Percentiles rank a stretch among this genome's conserved stretches.
These are phyloP conservation scores for Resseliella maxima DNA, from an alignment of 2,888 invertebrate genomes.

Conservation along the genomic window DNA sequence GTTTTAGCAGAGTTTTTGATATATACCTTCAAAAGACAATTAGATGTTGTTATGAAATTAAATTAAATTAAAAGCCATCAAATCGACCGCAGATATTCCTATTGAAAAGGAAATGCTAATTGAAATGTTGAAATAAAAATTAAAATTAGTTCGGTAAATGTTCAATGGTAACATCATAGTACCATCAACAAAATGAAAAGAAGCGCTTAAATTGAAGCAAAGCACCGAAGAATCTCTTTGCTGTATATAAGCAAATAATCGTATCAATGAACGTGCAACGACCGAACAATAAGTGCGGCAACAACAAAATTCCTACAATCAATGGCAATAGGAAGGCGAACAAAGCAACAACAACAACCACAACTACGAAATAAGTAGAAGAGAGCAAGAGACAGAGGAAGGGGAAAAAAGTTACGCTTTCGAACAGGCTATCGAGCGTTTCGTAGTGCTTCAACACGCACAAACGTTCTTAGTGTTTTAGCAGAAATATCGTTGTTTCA, in stretches of 20 bases:
- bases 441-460: not conserved
- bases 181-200: not conserved
- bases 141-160: no score
- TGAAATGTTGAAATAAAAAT: slow-evolving; percentile 28
- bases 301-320: not conserved
- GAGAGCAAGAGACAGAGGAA: not conserved
- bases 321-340: not conserved
- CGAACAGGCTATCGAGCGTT: not conserved
- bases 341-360: not conserved
- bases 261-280: slow-evolving; percentile 46
- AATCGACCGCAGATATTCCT: not conserved
- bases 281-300: slow-evolving; percentile 18
- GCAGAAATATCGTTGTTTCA: not conserved
- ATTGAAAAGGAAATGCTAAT: not conserved
- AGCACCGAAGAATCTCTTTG: not conserved
- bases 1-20: no score
- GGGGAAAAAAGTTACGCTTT: not conserved
- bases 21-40: not conserved
- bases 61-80: not conserved
- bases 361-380: not conserved
- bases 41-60: not conserved
- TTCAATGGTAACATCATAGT: not conserved
- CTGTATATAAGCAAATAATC: not conserved
- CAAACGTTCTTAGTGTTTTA: not conserved
- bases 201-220: no score